Evolutionary conservation across 2,888 invertebrate genomes (phyloP), one percentile per base, ranked within the genome.

Genomic region (Heliconius ethilla): DNA sequence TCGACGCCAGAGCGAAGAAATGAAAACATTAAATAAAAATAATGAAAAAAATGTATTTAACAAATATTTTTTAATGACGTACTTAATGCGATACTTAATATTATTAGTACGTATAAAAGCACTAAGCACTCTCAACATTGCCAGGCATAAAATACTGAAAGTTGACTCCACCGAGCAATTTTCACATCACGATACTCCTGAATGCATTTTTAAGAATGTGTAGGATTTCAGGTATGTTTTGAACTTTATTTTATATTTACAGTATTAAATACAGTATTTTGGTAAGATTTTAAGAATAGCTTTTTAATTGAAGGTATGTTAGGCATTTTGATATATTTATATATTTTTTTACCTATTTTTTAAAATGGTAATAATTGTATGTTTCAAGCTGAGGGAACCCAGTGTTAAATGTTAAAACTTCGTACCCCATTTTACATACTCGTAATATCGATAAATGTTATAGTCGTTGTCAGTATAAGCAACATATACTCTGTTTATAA

Each of bases 101-200:
- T 33, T n/a, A 59, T 25, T 59, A 37, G 27, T 63, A 70, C 59
- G 63, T 63, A 62, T 63, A 29, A 22, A 72, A 72, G 40, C 63
- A 25, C 40, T 74, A 62, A 74, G 73, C 63, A 74, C 62, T 74
- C 63, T 74, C 62, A 59, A 27, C 63, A 63, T 74, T 40, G 40
- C 33, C 73, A 73, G 18, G 27, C 18, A 74, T 63, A 22, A 74
- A 40, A 74, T 74, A 74, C 73, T 74, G 62, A 72, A 72, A 59
- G 29, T 63, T 63, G 73, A 74, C 73, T 74, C 59, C 73, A 62
- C 37, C 40, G 63, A 40, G 40, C 59, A 62, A 74, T 74, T 74
- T 74, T 74, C 63, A 74, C 62, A 33, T 74, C 33, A 40, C 62
- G 62, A 40, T 74, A 74, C 59, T 63, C 37, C 22, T 62, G 62